Evolutionary conservation across 2,113 vertebrate species (phyloP).

Genomic region (Poeciliopsis prolifica): DNA sequence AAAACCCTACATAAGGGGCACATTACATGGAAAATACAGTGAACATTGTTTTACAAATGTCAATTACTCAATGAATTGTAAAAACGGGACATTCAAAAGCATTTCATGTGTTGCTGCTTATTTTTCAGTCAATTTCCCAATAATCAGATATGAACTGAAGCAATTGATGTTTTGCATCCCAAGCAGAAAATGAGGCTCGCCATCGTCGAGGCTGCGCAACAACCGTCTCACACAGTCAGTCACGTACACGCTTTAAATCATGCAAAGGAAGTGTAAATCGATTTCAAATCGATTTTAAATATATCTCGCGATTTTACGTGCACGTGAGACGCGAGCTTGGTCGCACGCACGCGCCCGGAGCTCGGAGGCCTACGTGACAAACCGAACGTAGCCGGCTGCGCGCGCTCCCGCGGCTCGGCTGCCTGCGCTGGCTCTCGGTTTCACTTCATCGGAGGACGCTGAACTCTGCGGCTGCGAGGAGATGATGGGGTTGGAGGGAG

Average conservation of each 20-base stretch:
- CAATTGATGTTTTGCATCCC: too few species aligned
- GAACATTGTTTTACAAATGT: background rate
- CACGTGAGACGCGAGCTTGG: background rate
- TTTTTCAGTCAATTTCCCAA: background rate
- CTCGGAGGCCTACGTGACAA: conserved; percentile 79
- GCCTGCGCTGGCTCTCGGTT: conserved; percentile 14
- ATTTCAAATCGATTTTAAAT: too few species aligned
- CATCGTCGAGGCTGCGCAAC: too few species aligned
- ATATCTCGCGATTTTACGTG: background rate
- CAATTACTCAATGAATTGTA: background rate
- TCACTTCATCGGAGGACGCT: conserved; percentile 27
- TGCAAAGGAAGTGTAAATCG: too few species aligned
- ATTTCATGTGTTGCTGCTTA: background rate
- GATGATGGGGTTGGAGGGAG: background rate
- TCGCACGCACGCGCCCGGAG: background rate
- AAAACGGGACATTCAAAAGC: background rate
- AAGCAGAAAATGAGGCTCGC: too few species aligned
- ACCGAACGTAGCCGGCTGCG: conserved; percentile 70
- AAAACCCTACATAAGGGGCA: background rate
- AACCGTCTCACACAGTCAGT: too few species aligned
- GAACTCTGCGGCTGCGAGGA: background rate
- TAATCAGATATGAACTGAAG: too few species aligned
- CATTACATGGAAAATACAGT: background rate
- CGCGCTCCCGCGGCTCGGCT: conserved; percentile 49
- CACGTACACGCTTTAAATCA: too few species aligned